Evolutionary conservation across 1,140 invertebrate genomes (phyloP).

Genomic region (Brachystomella parvula): DNA sequence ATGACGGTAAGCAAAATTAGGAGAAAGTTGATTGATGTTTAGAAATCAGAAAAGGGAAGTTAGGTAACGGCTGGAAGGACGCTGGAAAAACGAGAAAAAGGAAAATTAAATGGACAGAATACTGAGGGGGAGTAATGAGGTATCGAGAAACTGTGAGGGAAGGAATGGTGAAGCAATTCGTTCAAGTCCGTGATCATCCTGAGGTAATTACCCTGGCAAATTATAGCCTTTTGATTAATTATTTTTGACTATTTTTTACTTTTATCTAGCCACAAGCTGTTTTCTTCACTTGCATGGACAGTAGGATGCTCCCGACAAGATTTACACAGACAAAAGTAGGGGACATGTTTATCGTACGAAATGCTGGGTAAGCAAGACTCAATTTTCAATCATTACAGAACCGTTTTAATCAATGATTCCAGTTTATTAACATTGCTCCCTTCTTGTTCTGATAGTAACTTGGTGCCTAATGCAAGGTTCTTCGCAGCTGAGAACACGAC

Average conservation of each 20-base stretch:
- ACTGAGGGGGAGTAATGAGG: constrained; percentile 74
- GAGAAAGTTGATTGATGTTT: too few species aligned
- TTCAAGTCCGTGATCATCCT: constrained; percentile 75
- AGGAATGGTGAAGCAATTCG: constrained; percentile 82
- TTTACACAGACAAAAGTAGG: constrained; percentile 94
- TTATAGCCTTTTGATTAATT: background rate
- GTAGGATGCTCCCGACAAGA: constrained; percentile 86
- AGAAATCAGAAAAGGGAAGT: too few species aligned
- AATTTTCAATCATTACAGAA: too few species aligned
- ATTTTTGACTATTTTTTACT: constrained; percentile 15
- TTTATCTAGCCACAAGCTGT: constrained; percentile 79
- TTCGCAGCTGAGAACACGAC: constrained; percentile 77
- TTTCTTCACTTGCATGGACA: constrained; percentile 96
- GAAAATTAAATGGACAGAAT: constrained; percentile 74
- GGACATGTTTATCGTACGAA: constrained; percentile 94
- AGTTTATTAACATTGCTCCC: background rate
- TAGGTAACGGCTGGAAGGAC: too few species aligned
- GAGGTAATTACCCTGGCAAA: constrained; percentile 50
- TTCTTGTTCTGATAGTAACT: constrained; percentile 47
- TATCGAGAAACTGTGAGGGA: constrained; percentile 69
- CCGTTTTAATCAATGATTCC: background rate
- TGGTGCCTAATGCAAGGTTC: constrained; percentile 81
- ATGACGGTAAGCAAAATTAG: too few species aligned
- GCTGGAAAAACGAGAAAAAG: too few species aligned
- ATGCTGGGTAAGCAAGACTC: constrained; percentile 70